Base-by-base conservation (phyloP, 2,797 vertebrate species). In the Spinibarbus caldwelli region DNA sequence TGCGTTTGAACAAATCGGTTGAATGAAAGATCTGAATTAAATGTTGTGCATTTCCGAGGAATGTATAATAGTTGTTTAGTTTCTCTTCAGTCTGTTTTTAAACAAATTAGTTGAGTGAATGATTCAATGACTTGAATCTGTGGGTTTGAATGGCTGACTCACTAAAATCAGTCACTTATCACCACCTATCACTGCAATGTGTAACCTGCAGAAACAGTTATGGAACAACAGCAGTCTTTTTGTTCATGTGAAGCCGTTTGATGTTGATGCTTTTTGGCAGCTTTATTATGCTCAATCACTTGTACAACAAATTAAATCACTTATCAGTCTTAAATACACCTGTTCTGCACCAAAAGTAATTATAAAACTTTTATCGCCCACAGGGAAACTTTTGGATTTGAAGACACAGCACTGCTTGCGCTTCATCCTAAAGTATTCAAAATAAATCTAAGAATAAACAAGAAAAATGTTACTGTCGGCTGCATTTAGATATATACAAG, bases 371-470 rank as follows among this genome's bases (percentile, higher is more conserved):
- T 45, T 9, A 23, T 82, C 9, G 19, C 26, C 54, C 14, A 19
- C 80, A 62, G 54, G 52, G 54, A 73, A 80, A 68, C 31, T 62
- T 54, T 41, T 62, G 68, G 11, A 62, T 82, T 45, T 73, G 26
- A 72, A 82, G 54, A 62, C 68, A 72, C 52, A 34, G 19, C 54
- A 54, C 19, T 26, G 47, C 49, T 52, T 72, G 38, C 5, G 12
- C 38, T 45, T 26, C 26, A 62, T 82, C 34, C 59, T 31, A 66
- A 47, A 41, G n/a, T 45, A 11, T 52, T 82, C 6, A 34, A 73
- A 83, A 83, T 47, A 59, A 57, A 70, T 57, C 1, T 71, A 21
- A 3, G 23, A 67, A 54, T 67, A n/a, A 67, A 77, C 71, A 5
- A 67, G 4, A 26, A 19, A 68, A 54, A 47, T 10, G 0, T 36